Evolutionary conservation across 2,113 vertebrate species (phyloP), one percentile per base, ranked within the genome.

Genomic region (Anolis carolinensis): DNA sequence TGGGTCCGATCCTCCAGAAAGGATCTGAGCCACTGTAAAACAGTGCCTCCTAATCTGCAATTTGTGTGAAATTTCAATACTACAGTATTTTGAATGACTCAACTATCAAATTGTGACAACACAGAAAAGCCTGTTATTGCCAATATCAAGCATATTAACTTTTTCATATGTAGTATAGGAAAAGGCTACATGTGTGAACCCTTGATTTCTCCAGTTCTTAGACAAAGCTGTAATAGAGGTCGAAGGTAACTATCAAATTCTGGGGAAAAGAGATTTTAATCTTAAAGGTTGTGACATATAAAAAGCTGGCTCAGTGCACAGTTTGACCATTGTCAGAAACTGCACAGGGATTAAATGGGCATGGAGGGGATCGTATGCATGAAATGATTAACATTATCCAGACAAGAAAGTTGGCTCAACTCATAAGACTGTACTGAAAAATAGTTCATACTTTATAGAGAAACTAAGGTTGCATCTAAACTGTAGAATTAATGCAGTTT

Each of bases 151-250:
- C 73, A 89, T 89, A 89, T 77, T 81, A 75, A 80, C 65, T 89
- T 75, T 93, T 87, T 86, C 10, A 39, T 88, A n/a, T n/a, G n/a
- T n/a, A 70, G 92, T 85, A 87, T 4, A 16, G 0, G 0, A 77
- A 82, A 1, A 0, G 25, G 86, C 65, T 68, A 62, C 55, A 88
- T 85, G 93, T 92, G 68, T 92, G 89, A 90, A 87, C 78, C 16
- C 72, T 72, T 0, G 72, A 89, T 83, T 27, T 1, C 71, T 88
- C 83, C 85, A 86, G 83, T 21, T 78, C 89, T 91, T 89, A 88
- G 82, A 90, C 82, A 91, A 86, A 16, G n/a, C 85, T 90, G 84
- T 90, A 88, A 92, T 92, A 87, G 88, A 91, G 84, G 77, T 92
- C 89, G 87, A 84, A 75, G 7, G 0, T 83, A 84, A 44, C 87